phyloP scores from a whole-genome alignment of 2,113 vertebrate species.

The Pantherophis guttatus region DNA sequence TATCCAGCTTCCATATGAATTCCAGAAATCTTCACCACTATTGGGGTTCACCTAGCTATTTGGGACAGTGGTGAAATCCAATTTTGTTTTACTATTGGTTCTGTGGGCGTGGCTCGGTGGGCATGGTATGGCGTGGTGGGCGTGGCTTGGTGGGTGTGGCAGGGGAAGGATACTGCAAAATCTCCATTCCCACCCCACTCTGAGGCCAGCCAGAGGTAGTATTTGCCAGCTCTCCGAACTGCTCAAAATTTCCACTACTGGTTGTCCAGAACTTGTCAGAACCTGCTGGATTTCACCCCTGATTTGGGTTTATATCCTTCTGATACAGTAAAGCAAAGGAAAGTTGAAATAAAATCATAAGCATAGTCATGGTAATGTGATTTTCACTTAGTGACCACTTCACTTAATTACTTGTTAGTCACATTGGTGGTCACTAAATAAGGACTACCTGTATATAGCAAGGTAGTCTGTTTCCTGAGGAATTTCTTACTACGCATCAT shows the following conservation, averaged over 20 bases:
- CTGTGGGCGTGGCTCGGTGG: too few species aligned
- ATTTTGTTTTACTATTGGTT: too few species aligned
- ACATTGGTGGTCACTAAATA: background rate
- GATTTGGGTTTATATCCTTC: background rate
- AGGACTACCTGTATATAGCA: background rate
- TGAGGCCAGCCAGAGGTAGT: too few species aligned
- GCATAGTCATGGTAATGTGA: background rate
- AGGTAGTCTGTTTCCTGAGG: background rate
- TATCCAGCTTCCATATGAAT: background rate
- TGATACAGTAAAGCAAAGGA: background rate
- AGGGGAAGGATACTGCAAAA: too few species aligned
- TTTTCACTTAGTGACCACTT: background rate
- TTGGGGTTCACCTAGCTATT: background rate
- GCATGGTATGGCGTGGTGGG: too few species aligned
- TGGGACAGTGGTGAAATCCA: background rate
- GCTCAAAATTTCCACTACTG: too few species aligned
- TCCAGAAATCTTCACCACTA: background rate
- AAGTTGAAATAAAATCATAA: background rate
- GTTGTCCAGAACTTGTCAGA: too few species aligned
- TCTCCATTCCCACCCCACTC: too few species aligned
- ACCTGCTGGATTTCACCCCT: too few species aligned
- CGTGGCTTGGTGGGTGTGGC: too few species aligned
- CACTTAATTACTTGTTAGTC: background rate
- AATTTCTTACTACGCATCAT: background rate
- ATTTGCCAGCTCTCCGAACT: too few species aligned